These are phyloP conservation scores for Iguana delicatissima DNA, from an alignment of 2,797 vertebrate genomes.

Conservation along the genomic window DNA sequence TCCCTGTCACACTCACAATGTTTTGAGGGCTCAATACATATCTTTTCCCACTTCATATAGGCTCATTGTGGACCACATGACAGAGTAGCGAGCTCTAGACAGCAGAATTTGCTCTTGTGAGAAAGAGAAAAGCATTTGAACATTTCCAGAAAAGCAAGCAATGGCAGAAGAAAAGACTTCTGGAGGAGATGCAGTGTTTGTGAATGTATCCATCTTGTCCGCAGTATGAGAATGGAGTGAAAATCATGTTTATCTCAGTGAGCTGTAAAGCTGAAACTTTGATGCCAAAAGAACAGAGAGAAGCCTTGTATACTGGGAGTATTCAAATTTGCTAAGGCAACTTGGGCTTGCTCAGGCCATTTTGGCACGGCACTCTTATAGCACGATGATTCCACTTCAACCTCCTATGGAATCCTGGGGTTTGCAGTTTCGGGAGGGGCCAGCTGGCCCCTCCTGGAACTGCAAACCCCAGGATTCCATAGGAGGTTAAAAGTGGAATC, in stretches of 20 bases:
- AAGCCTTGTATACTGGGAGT: not conserved
- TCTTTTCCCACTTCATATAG: not conserved
- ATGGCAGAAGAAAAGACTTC: not conserved
- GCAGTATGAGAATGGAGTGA: not conserved
- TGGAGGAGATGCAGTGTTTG: not conserved
- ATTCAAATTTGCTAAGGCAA: not conserved
- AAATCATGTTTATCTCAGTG: not conserved
- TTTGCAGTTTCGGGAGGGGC: too few species aligned
- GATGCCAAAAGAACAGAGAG: not conserved
- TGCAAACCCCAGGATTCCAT: too few species aligned
- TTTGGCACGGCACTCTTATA: too few species aligned
- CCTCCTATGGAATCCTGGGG: too few species aligned
- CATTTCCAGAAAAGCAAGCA: slow-evolving; percentile 12
- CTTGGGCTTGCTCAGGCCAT: not conserved
- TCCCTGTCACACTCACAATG: not conserved
- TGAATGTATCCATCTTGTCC: not conserved
- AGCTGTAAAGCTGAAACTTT: slow-evolving; percentile 8
- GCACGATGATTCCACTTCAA: too few species aligned
- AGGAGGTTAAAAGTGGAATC: too few species aligned
- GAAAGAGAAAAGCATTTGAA: not conserved
- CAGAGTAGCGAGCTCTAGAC: slow-evolving; percentile 3
- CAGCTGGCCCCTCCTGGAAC: too few species aligned
- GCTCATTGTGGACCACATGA: not conserved
- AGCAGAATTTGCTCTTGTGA: not conserved
- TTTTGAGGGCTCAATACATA: not conserved